Evolutionary conservation across 2,888 invertebrate species (phyloP).

Genomic region (Lasioglossum vierecki): DNA sequence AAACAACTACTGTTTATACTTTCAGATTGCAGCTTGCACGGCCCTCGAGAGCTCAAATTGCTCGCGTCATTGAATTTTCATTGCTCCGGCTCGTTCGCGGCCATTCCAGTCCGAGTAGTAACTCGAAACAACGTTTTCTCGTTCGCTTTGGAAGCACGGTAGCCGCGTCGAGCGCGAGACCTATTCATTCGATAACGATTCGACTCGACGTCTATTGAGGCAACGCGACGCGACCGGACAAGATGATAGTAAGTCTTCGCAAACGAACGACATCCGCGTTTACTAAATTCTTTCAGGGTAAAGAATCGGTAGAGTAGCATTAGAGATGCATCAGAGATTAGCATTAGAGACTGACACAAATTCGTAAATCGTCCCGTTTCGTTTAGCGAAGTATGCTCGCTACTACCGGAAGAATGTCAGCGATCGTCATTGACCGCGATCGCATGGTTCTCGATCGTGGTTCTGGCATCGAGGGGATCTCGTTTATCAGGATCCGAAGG

Average conservation of each 20-base stretch:
- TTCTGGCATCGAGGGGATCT: conserved; percentile 4
- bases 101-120: conserved; percentile 34
- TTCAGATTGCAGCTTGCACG: conserved; percentile 73
- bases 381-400: background rate
- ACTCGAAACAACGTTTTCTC: conserved; percentile 21
- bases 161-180: background rate
- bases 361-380: background rate
- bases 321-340: too few relatives aligned
- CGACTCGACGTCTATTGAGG: background rate
- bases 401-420: background rate
- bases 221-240: background rate
- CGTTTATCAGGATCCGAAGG: conserved; percentile 36
- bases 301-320: too few relatives aligned
- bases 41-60: conserved; percentile 70
- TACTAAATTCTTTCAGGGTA: background rate
- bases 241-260: background rate
- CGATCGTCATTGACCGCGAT: background rate
- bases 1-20: conserved; percentile 77
- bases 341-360: too few relatives aligned
- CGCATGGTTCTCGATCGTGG: background rate
- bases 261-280: background rate
- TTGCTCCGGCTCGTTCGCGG: conserved; percentile 59
- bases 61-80: conserved; percentile 77
- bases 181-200: conserved; percentile 3
- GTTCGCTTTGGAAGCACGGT: conserved; percentile 12